A percentile compares a stretch with the other conserved stretches of the same genome.
Evolutionary conservation across 2,797 vertebrate genomes (phyloP).

Genomic region (Vireo griseus): DNA sequence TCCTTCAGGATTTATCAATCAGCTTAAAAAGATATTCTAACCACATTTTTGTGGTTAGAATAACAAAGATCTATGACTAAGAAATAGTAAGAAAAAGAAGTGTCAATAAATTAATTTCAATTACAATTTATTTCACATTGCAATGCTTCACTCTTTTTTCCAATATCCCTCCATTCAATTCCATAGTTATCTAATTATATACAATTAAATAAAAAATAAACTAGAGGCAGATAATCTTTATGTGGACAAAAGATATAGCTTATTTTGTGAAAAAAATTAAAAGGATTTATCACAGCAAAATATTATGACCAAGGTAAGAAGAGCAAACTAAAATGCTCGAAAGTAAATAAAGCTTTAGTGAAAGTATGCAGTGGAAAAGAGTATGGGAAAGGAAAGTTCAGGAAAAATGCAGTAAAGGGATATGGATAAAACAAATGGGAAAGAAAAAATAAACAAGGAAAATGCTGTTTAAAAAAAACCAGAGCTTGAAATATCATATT

Average conservation of each 20-base stretch:
- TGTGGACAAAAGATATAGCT: not conserved
- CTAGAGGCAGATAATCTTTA: not conserved
- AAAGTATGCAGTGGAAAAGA: not conserved
- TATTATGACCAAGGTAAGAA: not conserved
- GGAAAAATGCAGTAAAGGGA: not conserved
- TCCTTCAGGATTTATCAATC: not conserved
- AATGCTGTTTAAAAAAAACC: not conserved
- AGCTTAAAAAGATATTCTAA: not conserved
- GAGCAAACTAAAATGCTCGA: not conserved
- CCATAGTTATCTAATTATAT: not conserved
- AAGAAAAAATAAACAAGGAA: slow-evolving; percentile 8
- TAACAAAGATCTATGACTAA: not conserved
- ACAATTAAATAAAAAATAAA: not conserved
- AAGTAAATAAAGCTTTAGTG: not conserved
- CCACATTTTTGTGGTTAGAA: not conserved
- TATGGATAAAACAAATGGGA: not conserved
- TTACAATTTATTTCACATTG: not conserved
- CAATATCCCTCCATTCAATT: not conserved
- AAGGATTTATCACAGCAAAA: not conserved
- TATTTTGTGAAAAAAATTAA: not conserved
- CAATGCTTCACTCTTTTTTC: not conserved
- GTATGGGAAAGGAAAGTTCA: not conserved
- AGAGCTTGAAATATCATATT: not conserved
- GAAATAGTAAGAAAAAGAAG: not conserved
- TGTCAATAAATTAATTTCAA: not conserved